Evolutionary conservation across 2,888 invertebrate species (phyloP).

Genomic region (Baccha elongata): DNA sequence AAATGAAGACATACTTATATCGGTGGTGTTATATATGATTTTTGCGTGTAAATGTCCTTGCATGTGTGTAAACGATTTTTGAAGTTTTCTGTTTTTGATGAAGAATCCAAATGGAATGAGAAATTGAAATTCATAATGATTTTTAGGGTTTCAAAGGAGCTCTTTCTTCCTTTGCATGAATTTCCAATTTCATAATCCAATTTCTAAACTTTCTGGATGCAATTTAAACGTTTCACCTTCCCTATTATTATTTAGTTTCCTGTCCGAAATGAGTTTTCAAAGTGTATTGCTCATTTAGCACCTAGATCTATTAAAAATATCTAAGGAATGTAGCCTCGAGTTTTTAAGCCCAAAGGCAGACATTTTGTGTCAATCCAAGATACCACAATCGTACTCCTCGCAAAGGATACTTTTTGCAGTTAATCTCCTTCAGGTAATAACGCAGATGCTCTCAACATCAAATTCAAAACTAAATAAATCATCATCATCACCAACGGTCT

Average conservation of each 20-base stretch:
- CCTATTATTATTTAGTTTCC: slow-evolving; percentile 1
- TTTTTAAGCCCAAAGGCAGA: not conserved
- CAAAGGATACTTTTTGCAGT: slow-evolving; percentile 3
- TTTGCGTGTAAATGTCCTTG: not conserved
- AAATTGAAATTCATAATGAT: not conserved
- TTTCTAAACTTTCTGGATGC: not conserved
- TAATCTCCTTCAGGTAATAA: slow-evolving; percentile 49
- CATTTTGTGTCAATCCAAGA: slow-evolving; percentile 10
- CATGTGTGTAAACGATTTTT: not conserved
- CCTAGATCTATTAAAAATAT: not conserved
- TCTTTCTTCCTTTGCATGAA: slow-evolving; percentile 1
- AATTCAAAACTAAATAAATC: slow-evolving; percentile 57
- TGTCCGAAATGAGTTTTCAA: slow-evolving; percentile 34
- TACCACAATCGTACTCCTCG: not conserved
- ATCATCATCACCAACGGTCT: slow-evolving; percentile 33
- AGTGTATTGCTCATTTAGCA: slow-evolving; percentile 10
- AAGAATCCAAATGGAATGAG: not conserved
- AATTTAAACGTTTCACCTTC: not conserved
- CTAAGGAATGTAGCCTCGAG: not conserved
- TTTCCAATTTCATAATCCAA: slow-evolving; percentile 18
- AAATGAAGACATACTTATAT: not conserved
- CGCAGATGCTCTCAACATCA: slow-evolving; percentile 38
- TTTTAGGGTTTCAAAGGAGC: not conserved
- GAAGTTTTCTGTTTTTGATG: not conserved
- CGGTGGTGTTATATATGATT: not conserved